Conservation (phyloP, 2,113 vertebrate genomes). For the crab-eating macaque (Macaca fascicularis) region DNA sequence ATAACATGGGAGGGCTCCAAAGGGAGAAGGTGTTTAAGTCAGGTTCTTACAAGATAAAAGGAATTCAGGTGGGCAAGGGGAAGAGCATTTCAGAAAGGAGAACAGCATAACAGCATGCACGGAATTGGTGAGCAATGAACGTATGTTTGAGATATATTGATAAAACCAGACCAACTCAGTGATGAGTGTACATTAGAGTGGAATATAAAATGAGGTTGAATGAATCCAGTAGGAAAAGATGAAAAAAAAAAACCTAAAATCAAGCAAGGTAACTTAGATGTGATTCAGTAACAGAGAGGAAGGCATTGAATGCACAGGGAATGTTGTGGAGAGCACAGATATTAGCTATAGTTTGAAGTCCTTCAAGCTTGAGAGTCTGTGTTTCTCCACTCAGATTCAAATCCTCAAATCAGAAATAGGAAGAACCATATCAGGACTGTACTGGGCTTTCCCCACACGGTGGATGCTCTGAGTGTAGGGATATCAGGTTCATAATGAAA, state of each 20-base stretch:
- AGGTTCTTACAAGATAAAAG: neutral
- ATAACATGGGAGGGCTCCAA: neutral
- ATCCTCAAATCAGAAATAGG: neutral
- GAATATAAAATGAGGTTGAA: neutral
- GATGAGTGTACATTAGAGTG: neutral
- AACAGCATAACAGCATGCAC: too few relatives aligned
- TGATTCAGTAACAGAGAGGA: neutral
- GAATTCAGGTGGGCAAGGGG: neutral
- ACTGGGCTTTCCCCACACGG: neutral
- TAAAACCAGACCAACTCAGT: neutral
- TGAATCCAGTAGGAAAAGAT: neutral
- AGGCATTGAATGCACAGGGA: neutral
- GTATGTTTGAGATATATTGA: neutral
- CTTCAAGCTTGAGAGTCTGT: neutral
- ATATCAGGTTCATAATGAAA: neutral
- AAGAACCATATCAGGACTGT: neutral
- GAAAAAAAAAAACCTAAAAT: neutral
- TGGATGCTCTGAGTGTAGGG: neutral
- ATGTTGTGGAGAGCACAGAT: fast-evolving
- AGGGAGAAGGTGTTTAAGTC: neutral
- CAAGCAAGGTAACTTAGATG: neutral
- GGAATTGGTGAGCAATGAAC: neutral
- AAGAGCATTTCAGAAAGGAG: neutral
- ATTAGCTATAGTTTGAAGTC: neutral
- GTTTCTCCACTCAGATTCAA: neutral